These are phyloP conservation scores for Bellardia pandia DNA, from an alignment of 2,888 invertebrate species.

Conservation along the genomic window DNA sequence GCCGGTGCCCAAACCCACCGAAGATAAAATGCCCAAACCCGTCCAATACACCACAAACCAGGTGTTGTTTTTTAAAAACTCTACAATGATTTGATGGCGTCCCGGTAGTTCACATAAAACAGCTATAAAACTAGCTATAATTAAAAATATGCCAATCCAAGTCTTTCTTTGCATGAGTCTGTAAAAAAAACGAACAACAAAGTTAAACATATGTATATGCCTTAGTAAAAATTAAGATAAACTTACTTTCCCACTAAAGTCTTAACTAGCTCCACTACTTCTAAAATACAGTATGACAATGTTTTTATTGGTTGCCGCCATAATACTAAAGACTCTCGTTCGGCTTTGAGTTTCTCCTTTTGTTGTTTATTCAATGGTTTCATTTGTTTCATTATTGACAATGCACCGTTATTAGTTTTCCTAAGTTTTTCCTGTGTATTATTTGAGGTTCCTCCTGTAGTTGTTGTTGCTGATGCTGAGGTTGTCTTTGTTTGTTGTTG, in stretches of 20 bases:
- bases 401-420: conserved; percentile 63
- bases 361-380: conserved; percentile 76
- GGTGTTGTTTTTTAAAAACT: conserved; percentile 82
- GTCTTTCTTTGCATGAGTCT: conserved; percentile 83
- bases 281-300: conserved; percentile 91
- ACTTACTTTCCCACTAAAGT: conserved; percentile 86
- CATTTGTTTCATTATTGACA: conserved; percentile 68
- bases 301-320: conserved; percentile 93
- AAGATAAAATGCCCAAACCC: conserved; percentile 96
- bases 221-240: neutral
- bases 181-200: conserved; percentile 5
- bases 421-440: conserved; percentile 75
- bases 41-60: conserved; percentile 92
- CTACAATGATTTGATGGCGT: conserved; percentile 82
- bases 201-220: neutral
- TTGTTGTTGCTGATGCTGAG: conserved; percentile 46
- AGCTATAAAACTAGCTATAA: conserved; percentile 82
- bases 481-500: conserved; percentile 73
- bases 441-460: conserved; percentile 27
- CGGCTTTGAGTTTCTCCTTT: conserved; percentile 85
- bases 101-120: conserved; percentile 83
- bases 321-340: conserved; percentile 89
- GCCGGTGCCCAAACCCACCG: conserved; percentile 98
- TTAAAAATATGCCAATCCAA: conserved; percentile 80
- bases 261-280: conserved; percentile 88